Conservation (phyloP, 2,888 invertebrate genomes). For the Periphyllus acericola region DNA sequence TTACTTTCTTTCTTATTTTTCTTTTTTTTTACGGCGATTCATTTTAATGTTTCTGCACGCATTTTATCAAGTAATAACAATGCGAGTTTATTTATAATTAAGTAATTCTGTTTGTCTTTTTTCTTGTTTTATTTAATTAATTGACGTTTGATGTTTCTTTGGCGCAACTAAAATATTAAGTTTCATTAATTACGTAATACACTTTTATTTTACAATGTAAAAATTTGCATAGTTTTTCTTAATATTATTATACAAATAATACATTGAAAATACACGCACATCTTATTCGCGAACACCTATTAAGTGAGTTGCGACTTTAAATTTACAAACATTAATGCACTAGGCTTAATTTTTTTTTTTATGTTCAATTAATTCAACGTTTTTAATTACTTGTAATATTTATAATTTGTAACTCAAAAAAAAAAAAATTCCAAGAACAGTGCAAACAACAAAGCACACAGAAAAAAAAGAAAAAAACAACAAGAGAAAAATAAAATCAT, state of each 20-base stretch:
- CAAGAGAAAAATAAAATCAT: too few relatives aligned
- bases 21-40: not conserved
- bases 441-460: too few relatives aligned
- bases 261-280: not conserved
- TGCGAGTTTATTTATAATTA: constrained; percentile 31
- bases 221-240: not conserved
- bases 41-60: not conserved
- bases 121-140: constrained; percentile 4
- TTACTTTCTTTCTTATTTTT: not conserved
- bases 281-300: not conserved
- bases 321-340: not conserved
- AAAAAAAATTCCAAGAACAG: too few relatives aligned
- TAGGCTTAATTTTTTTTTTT: too few relatives aligned
- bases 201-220: not conserved
- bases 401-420: too few relatives aligned
- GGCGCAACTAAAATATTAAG: not conserved
- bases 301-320: not conserved
- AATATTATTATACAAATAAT: not conserved
- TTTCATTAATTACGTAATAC: constrained; percentile 9
- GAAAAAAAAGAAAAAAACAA: too few relatives aligned
- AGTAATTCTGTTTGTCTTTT: constrained; percentile 17
- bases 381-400: too few relatives aligned
- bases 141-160: constrained; percentile 31
- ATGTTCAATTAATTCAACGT: too few relatives aligned
- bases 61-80: constrained; percentile 19